Evolutionary conservation across 2,888 invertebrate species (phyloP).

Genomic region (Ormyrus labotus): DNA sequence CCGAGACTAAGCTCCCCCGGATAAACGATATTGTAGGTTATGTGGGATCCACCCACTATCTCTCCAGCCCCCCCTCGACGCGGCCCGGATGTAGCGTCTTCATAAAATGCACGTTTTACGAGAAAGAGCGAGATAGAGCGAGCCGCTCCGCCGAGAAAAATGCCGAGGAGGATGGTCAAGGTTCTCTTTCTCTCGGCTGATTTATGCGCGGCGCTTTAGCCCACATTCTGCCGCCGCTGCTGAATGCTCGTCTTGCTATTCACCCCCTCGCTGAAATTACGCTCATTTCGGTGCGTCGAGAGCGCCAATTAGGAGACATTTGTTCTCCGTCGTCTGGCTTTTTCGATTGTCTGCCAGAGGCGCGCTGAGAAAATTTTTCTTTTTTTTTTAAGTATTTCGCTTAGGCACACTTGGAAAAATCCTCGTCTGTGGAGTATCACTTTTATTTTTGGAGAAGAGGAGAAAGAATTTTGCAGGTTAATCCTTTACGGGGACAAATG

Average conservation of each 20-base stretch:
- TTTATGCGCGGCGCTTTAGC: conserved; percentile 23
- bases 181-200: conserved; percentile 27
- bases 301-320: too few relatives aligned
- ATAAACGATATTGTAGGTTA: conserved; percentile 68
- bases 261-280: too few relatives aligned
- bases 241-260: background rate
- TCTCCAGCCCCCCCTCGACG: background rate
- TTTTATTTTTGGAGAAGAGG: too few relatives aligned
- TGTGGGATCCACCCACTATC: conserved; percentile 36
- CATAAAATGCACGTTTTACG: conserved; percentile 61
- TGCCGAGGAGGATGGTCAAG: conserved; percentile 34
- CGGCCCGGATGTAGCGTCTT: conserved; percentile 53
- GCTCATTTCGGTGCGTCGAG: too few relatives aligned
- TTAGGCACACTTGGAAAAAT: too few relatives aligned
- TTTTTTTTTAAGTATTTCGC: too few relatives aligned
- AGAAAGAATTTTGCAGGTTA: background rate
- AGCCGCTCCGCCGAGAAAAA: conserved; percentile 4
- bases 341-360: too few relatives aligned
- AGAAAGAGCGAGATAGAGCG: conserved; percentile 29
- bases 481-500: background rate
- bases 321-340: too few relatives aligned
- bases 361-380: too few relatives aligned
- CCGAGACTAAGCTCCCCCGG: conserved; percentile 62
- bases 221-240: background rate
- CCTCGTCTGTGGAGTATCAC: too few relatives aligned